These are phyloP conservation scores for Leptoteleia sp. DNA, from an alignment of 1,140 invertebrate genomes.

Conservation along the genomic window DNA sequence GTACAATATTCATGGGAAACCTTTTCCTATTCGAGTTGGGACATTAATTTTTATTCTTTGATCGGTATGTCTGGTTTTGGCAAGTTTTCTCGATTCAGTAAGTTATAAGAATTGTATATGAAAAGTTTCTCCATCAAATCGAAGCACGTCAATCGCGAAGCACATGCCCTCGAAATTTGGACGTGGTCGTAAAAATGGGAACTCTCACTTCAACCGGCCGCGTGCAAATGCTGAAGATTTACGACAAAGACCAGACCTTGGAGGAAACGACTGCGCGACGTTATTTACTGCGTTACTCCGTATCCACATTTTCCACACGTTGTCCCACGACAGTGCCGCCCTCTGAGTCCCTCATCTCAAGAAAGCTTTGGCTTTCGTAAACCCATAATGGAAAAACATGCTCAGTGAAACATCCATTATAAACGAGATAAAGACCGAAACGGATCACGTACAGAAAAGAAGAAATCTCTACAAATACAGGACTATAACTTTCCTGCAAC, in stretches of 20 bases:
- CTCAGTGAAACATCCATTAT: conserved; percentile 37
- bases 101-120: not conserved
- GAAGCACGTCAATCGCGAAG: not conserved
- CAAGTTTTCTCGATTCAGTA: not conserved
- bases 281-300: conserved; percentile 36
- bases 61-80: no score
- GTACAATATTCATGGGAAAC: no score
- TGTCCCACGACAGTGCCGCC: conserved; percentile 9
- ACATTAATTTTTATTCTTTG: no score
- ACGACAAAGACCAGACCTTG: conserved; percentile 14
- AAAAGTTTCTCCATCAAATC: not conserved
- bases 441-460: conserved; percentile 21
- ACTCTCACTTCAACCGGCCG: not conserved
- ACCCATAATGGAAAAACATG: conserved; percentile 39
- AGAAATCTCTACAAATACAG: conserved; percentile 35
- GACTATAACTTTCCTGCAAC: no score
- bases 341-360: conserved; percentile 18
- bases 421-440: conserved; percentile 38
- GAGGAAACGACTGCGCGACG: conserved; percentile 25
- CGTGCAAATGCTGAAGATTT: conserved; percentile 25
- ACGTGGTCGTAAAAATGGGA: conserved; percentile 11
- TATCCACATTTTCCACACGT: conserved; percentile 15
- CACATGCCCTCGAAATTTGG: conserved; percentile 12
- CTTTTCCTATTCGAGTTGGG: no score
- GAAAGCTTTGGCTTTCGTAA: conserved; percentile 11